Base-by-base conservation (phyloP, 1,140 invertebrate genomes). In the Neodiprion fabricii region DNA sequence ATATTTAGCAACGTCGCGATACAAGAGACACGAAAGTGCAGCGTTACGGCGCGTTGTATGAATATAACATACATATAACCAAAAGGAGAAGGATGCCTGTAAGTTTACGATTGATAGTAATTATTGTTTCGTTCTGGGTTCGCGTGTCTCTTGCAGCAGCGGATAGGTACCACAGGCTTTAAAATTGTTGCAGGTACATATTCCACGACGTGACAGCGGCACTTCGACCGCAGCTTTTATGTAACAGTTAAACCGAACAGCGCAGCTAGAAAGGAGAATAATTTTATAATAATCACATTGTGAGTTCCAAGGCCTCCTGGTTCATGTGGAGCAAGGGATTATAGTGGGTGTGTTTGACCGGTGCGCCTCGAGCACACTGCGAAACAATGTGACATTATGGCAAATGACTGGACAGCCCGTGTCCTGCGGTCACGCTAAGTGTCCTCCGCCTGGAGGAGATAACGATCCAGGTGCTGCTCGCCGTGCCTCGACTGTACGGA, bases 381-480 rank as follows among this genome's bases (percentile, higher is more conserved):
- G 28, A 61, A 61, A 61, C 53, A 61, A 61, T 61, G 53, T 61
- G 53, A 61, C 53, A 17, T 61, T 61, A 61, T 61, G 53, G 53
- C 53, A 61, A 61, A 61, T 61, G 53, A 61, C 53, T 61, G 53
- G 53, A 61, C 53, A 61, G 28, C 28, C 53, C 53, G 53, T 61
- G 53, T 17, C n/a, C 53, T 61, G 53, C 53, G 53, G 53, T 61
- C 53, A 61, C 53, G 53, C n/a, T 61, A 61, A 61, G 53, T 61
- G 53, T 61, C 53, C 53, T 61, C 53, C 53, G 53, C 53, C 11
- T 61, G 53, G 11, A 9, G 53, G 53, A 61, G 53, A 61, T 61
- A 61, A 61, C 53, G 53, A 61, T 61, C 53, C 11, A 61, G 28
- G 28, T 40, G 28, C 2, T 40, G 28, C 28, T 40, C 28, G 28